phyloP scores from a whole-genome alignment of 2,888 invertebrate genomes.

The Erebia ligea region DNA sequence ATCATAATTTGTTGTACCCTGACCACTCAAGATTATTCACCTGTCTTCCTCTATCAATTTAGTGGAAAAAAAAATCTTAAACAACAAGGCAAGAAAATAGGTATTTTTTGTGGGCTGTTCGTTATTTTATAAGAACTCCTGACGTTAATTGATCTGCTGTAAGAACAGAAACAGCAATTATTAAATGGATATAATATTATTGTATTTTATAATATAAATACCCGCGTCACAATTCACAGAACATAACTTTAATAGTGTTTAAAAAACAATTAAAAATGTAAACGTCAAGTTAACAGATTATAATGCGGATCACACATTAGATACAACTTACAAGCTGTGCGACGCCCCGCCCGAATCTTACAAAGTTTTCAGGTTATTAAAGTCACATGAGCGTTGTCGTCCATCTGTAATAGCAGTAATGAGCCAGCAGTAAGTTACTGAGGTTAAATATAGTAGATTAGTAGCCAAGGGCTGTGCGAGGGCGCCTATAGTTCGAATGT shows the following conservation, averaged over 20 bases:
- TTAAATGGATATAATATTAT: not conserved
- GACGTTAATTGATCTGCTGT: not conserved
- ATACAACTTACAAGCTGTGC: not conserved
- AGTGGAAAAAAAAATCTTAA: no score
- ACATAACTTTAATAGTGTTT: constrained; percentile 10
- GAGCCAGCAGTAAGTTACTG: no score
- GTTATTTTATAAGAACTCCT: not conserved
- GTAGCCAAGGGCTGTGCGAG: no score
- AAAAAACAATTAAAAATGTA: constrained; percentile 30
- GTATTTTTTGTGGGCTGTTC: not conserved
- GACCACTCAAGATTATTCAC: no score
- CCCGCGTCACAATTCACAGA: not conserved
- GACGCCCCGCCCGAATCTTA: not conserved
- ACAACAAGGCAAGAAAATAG: no score
- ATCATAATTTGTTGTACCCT: no score
- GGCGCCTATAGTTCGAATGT: no score
- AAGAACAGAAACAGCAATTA: not conserved
- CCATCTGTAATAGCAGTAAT: no score
- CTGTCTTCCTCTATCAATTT: no score
- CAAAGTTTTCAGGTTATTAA: not conserved
- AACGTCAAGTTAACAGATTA: constrained; percentile 27
- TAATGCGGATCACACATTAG: constrained; percentile 4
- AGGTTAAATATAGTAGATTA: no score
- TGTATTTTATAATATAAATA: constrained; percentile 8
- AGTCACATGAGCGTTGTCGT: no score